These are phyloP conservation scores for Lycaena phlaeas DNA, from an alignment of 2,888 invertebrate species.

Conservation along the genomic window DNA sequence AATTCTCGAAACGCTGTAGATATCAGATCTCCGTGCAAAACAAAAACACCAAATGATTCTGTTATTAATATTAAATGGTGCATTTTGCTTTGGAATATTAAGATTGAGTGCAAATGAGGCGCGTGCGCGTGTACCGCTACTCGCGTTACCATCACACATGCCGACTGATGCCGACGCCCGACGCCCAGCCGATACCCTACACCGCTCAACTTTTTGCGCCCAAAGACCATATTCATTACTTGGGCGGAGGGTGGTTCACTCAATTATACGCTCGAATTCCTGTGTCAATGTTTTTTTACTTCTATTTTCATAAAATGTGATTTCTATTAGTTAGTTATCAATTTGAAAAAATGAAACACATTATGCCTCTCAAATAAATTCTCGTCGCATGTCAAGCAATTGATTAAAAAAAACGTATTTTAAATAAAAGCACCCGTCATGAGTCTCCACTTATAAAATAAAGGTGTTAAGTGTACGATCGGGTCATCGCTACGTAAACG, in stretches of 20 bases:
- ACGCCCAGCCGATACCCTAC: slow-evolving; percentile 30
- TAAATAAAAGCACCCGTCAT: too few relatives aligned
- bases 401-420: too few relatives aligned
- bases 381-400: too few relatives aligned
- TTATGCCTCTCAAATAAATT: too few relatives aligned
- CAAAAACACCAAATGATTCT: slow-evolving; percentile 33
- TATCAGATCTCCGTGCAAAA: slow-evolving; percentile 17
- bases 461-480: too few relatives aligned
- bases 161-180: slow-evolving; percentile 21
- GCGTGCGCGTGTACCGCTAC: slow-evolving; percentile 7
- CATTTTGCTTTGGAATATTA: slow-evolving; percentile 53
- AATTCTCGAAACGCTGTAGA: too few relatives aligned
- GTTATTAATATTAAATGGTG: slow-evolving; percentile 62
- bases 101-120: slow-evolving; percentile 38
- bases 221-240: slow-evolving; percentile 54
- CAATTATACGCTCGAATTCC: slow-evolving; percentile 42
- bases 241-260: slow-evolving; percentile 53
- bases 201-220: slow-evolving; percentile 33
- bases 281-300: background rate
- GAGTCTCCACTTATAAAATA: too few relatives aligned
- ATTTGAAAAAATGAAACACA: too few relatives aligned
- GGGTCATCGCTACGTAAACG: too few relatives aligned
- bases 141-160: slow-evolving; percentile 6
- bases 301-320: background rate
- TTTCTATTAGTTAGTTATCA: too few relatives aligned